Conservation (phyloP, 64 coral and sea anemone species). For the Stylophora pistillata region DNA sequence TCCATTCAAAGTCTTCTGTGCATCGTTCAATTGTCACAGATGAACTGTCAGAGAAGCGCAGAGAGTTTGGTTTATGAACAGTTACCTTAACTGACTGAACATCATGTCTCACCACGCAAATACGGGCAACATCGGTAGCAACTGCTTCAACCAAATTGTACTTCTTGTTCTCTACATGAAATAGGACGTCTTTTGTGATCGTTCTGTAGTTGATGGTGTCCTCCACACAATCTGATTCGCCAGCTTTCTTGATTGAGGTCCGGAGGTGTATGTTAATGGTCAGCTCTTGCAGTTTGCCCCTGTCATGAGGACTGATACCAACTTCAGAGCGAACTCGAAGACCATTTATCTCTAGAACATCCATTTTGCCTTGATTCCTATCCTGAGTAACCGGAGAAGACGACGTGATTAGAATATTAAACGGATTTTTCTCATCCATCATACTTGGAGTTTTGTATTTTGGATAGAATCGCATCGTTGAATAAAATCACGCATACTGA, state of each 20-base stretch:
- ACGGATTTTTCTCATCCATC: too few species aligned
- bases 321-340: constrained; percentile 64
- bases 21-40: constrained; percentile 45
- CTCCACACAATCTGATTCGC: constrained; percentile 42
- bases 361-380: constrained; percentile 25
- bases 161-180: constrained; percentile 66
- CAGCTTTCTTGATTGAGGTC: constrained; percentile 21
- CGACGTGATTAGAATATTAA: not conserved
- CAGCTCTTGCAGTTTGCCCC: constrained; percentile 57
- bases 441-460: too few species aligned
- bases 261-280: constrained; percentile 19
- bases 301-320: constrained; percentile 48
- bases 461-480: too few species aligned
- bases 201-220: constrained; percentile 48
- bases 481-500: too few species aligned
- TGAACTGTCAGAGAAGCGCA: constrained; percentile 48
- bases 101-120: constrained; percentile 51
- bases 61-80: constrained; percentile 56
- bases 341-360: constrained; percentile 34
- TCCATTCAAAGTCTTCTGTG: constrained; percentile 55
- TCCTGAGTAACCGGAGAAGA: not conserved
- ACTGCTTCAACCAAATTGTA: constrained; percentile 68
- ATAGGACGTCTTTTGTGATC: constrained; percentile 53
- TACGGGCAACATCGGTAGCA: constrained; percentile 72
- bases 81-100: constrained; percentile 42